Conservation (phyloP, 2,113 vertebrate genomes). For the Zapus hudsonius region DNA sequence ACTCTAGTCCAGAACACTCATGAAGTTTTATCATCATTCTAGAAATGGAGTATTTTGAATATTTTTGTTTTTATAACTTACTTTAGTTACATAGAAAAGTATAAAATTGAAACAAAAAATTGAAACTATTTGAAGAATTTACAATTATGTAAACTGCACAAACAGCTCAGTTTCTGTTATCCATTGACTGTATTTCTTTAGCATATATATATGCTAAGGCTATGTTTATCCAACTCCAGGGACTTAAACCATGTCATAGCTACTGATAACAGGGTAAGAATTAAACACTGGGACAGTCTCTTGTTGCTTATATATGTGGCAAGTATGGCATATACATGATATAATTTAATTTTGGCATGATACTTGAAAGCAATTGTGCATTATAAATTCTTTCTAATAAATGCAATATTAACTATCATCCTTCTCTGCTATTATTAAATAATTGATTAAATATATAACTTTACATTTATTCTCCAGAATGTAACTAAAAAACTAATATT, state of each 20-base stretch:
- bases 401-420: slow-evolving; percentile 49
- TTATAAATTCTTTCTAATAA: slow-evolving; percentile 43
- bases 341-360: slow-evolving; percentile 45
- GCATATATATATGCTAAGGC: background rate
- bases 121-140: slow-evolving; percentile 41
- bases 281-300: slow-evolving; percentile 40
- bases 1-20: slow-evolving; percentile 41
- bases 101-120: too few relatives aligned
- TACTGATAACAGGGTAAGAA: slow-evolving; percentile 37
- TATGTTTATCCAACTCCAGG: background rate
- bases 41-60: background rate
- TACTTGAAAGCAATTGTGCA: slow-evolving; percentile 47
- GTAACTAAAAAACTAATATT: background rate
- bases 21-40: slow-evolving; percentile 41
- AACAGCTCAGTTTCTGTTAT: slow-evolving; percentile 56
- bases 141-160: slow-evolving; percentile 22
- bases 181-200: slow-evolving; percentile 23
- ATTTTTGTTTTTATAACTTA: slow-evolving; percentile 38
- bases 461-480: slow-evolving; percentile 57
- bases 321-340: slow-evolving; percentile 49
- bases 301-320: background rate
- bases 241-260: slow-evolving; percentile 25
- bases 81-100: slow-evolving; percentile 39
- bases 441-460: background rate
- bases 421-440: slow-evolving; percentile 47